Percentiles rank a stretch among this genome's conserved stretches.
Evolutionary conservation across 2,888 invertebrate genomes (phyloP).

Genomic region (Heteromyza rotundicornis): DNA sequence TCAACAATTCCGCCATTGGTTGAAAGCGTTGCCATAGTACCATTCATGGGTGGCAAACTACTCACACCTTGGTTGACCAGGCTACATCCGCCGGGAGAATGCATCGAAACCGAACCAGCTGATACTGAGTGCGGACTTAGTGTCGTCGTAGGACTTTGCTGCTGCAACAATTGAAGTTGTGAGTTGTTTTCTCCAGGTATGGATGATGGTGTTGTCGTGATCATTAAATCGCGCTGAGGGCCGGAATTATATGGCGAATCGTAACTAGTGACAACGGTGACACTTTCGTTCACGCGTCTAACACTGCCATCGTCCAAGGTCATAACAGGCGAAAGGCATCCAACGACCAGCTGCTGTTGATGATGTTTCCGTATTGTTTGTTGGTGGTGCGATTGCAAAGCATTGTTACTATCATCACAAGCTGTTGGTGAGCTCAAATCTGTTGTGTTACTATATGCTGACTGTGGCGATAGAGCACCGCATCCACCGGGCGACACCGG

Average conservation of each 20-base stretch:
- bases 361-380: conserved; percentile 18
- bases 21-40: conserved; percentile 59
- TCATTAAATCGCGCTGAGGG: conserved; percentile 41
- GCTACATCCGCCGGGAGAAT: conserved; percentile 65
- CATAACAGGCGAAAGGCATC: conserved; percentile 39
- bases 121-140: conserved; percentile 72
- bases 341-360: conserved; percentile 36
- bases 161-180: conserved; percentile 63
- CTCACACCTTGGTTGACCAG: conserved; percentile 32
- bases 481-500: conserved; percentile 53
- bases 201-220: conserved; percentile 33
- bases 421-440: conserved; percentile 73
- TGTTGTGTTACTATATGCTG: conserved; percentile 78
- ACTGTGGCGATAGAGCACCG: conserved; percentile 75
- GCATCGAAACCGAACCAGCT: conserved; percentile 57
- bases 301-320: conserved; percentile 16
- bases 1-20: conserved; percentile 65
- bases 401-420: conserved; percentile 34
- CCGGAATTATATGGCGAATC: conserved; percentile 69
- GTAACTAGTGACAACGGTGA: conserved; percentile 67
- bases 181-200: conserved; percentile 48
- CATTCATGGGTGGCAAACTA: conserved; percentile 49
- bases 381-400: conserved; percentile 15
- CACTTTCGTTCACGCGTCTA: conserved; percentile 26
- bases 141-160: conserved; percentile 72